phyloP scores from a whole-genome alignment of 2,797 vertebrate genomes.

The Darevskia nairensis region DNA sequence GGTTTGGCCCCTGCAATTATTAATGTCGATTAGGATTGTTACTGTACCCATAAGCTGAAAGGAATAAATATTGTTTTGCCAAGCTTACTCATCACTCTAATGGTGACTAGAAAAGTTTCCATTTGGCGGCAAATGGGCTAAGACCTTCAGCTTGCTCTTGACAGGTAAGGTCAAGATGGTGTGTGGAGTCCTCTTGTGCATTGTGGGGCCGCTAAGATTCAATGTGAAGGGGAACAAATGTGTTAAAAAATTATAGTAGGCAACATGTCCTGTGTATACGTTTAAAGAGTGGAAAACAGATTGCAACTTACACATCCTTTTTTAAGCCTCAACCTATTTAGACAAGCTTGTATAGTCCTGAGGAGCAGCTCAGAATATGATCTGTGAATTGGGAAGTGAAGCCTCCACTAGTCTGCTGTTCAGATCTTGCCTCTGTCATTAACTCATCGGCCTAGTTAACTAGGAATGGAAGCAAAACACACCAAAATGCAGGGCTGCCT shows the following conservation, averaged over 20 bases:
- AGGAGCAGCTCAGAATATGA: neutral
- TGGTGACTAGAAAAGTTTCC: neutral
- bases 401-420: neutral
- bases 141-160: neutral
- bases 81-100: neutral
- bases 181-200: neutral
- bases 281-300: conserved; percentile 2
- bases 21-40: neutral
- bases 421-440: neutral
- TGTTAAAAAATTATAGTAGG: conserved; percentile 7
- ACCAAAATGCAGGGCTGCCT: too few relatives aligned
- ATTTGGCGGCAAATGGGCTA: neutral
- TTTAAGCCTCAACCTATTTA: conserved; percentile 1
- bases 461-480: too few relatives aligned
- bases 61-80: neutral
- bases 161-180: neutral
- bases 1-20: neutral
- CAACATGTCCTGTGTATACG: neutral
- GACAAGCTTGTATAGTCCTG: neutral
- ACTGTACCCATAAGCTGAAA: too few relatives aligned
- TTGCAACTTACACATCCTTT: conserved; percentile 4
- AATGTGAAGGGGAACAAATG: conserved; percentile 4
- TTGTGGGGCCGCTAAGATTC: neutral
- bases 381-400: neutral
- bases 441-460: neutral